phyloP scores from a whole-genome alignment of 1,140 invertebrate genomes.

The Oscheius sp. region DNA sequence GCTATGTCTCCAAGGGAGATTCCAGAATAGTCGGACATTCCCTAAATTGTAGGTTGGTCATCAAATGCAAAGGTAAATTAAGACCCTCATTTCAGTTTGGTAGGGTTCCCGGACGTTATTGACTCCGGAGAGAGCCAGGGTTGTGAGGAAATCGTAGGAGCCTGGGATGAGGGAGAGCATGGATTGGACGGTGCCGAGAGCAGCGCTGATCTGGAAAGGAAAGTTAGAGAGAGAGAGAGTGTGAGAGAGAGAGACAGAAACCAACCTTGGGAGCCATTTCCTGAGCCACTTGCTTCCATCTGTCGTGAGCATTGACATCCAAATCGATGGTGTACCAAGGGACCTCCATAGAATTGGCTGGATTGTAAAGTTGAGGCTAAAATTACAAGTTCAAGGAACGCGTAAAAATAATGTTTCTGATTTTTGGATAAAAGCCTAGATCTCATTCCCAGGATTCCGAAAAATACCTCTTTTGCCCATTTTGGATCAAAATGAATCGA shows the following conservation, averaged over 20 bases:
- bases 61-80: not conserved
- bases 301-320: not conserved
- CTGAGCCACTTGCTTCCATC: constrained; percentile 2
- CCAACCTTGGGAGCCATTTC: not conserved
- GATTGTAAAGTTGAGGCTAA: constrained; percentile 7
- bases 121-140: not conserved
- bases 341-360: not conserved
- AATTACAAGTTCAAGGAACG: too few relatives aligned
- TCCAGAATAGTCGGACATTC: not conserved
- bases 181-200: constrained; percentile 1
- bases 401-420: too few relatives aligned
- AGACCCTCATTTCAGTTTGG: not conserved
- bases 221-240: not conserved
- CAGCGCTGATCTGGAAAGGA: not conserved
- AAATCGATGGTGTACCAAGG: not conserved
- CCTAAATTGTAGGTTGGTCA: not conserved
- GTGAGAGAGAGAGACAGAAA: not conserved
- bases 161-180: constrained; percentile 3
- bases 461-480: too few relatives aligned
- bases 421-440: too few relatives aligned
- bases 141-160: not conserved
- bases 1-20: constrained; percentile 63
- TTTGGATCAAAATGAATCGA: too few relatives aligned
- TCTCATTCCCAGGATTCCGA: too few relatives aligned
- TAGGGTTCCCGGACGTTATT: not conserved